Evolutionary conservation across 2,113 vertebrate genomes (phyloP).

Genomic region (Barbus barbus): DNA sequence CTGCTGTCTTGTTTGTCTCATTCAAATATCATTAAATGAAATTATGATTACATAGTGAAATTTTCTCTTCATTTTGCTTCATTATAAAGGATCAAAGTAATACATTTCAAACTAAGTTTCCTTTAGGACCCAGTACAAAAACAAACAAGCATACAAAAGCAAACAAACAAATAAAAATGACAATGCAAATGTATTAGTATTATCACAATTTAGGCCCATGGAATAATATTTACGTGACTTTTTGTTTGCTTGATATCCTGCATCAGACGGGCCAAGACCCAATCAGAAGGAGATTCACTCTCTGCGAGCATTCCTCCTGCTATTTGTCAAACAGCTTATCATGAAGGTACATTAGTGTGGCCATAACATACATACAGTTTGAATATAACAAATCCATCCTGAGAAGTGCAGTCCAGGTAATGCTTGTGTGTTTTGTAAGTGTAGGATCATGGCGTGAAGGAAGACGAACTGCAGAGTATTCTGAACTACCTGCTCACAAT

Average conservation of each 20-base stretch:
- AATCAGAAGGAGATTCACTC: slow-evolving; percentile 89
- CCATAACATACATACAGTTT: not conserved
- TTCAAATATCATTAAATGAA: not conserved
- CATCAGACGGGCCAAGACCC: slow-evolving; percentile 89
- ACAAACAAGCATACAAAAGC: not conserved
- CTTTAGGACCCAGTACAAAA: not conserved
- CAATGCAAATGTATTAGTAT: not conserved
- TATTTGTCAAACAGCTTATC: slow-evolving; percentile 96
- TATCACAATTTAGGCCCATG: not conserved
- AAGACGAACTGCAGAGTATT: slow-evolving; percentile 96
- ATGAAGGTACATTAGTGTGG: slow-evolving; percentile 84
- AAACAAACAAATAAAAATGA: not conserved
- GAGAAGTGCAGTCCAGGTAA: not conserved
- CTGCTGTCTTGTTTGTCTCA: not conserved
- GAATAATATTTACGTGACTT: not conserved
- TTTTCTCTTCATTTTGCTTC: not conserved
- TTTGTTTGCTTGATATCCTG: slow-evolving; percentile 21
- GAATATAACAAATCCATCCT: not conserved
- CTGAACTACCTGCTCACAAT: slow-evolving; percentile 97
- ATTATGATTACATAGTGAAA: not conserved
- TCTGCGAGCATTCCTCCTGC: slow-evolving; percentile 88
- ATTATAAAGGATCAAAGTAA: not conserved
- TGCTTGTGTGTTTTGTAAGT: slow-evolving; percentile 55
- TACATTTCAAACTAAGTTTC: not conserved
- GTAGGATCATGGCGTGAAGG: slow-evolving; percentile 94